These are phyloP conservation scores for Slavum lentiscoides DNA, from an alignment of 2,888 invertebrate species.

Conservation along the genomic window DNA sequence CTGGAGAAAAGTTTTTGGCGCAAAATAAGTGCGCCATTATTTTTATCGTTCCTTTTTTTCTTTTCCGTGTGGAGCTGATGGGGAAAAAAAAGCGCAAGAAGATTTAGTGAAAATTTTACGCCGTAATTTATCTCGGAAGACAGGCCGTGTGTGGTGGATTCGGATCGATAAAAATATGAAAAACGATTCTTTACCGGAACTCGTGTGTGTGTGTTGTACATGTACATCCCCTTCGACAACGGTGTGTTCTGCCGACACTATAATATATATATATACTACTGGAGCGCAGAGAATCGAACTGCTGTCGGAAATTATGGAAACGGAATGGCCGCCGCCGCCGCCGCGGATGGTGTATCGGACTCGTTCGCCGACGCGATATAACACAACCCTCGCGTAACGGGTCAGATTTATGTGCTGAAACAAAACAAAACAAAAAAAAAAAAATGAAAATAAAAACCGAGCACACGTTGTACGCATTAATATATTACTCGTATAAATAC, in stretches of 20 bases:
- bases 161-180: conserved; percentile 49
- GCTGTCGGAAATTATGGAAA: neutral
- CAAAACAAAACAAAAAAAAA: neutral
- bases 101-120: conserved; percentile 43
- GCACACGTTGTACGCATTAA: neutral
- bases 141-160: neutral
- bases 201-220: neutral
- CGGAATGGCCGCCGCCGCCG: neutral
- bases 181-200: conserved; percentile 45
- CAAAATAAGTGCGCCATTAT: conserved; percentile 51
- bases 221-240: neutral
- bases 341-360: too few relatives aligned
- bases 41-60: conserved; percentile 19
- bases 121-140: conserved; percentile 45
- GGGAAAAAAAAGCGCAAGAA: conserved; percentile 7
- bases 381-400: too few relatives aligned
- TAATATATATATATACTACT: neutral
- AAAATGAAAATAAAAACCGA: neutral
- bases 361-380: neutral
- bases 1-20: conserved; percentile 35
- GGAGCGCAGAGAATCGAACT: neutral
- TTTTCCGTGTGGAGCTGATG: neutral
- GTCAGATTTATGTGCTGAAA: neutral
- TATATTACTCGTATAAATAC: too few relatives aligned
- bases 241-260: too few relatives aligned